Evolutionary conservation across 2,888 invertebrate genomes (phyloP), one percentile per base, ranked within the genome.

Genomic region (Chymomyza procnemis): DNA sequence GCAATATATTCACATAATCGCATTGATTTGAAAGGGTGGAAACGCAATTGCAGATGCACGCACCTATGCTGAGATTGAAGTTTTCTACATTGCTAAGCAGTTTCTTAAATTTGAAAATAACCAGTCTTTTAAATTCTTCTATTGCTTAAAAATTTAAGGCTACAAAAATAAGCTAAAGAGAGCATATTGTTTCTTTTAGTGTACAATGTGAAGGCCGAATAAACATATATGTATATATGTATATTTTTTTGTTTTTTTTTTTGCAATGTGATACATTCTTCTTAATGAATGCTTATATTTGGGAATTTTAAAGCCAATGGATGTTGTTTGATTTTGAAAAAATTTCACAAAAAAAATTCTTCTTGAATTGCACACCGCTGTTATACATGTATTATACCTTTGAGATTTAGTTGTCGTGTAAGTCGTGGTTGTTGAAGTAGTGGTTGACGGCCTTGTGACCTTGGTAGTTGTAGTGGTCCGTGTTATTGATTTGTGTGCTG

Each of bases 391-490:
- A n/a, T n/a, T n/a, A 41, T 41, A 41, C 34, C 34, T 41, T 41
- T 12, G 34, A 0, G 64, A 60, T 71, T 67, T 68, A 67, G 71
- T 76, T 61, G 74, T 72, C 65, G 74, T 69, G 61, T 69, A 73
- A 21, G 52, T 68, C 64, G 77, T 64, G 66, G 62, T 72, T 47
- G 60, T 60, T 62, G 67, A 66, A 64, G 67, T 66, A 58, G 65
- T 74, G 61, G 65, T 66, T 4, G 71, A 48, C 61, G 74, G 41
- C 61, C 68, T 78, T 77, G 74, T 83, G 54, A 62, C 69, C 70
- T 62, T 74, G 18, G 91, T 90, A 89, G 91, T 91, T 92, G 91
- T 76, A 56, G 73, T 74, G 56, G 69, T 81, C 61, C 76, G 79
- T 52, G 70, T 77, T 61, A 90, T 91, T 78, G 56, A 30, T 26